Evolutionary conservation across 2,888 invertebrate genomes (phyloP).

Genomic region (Microdon myrmicae): DNA sequence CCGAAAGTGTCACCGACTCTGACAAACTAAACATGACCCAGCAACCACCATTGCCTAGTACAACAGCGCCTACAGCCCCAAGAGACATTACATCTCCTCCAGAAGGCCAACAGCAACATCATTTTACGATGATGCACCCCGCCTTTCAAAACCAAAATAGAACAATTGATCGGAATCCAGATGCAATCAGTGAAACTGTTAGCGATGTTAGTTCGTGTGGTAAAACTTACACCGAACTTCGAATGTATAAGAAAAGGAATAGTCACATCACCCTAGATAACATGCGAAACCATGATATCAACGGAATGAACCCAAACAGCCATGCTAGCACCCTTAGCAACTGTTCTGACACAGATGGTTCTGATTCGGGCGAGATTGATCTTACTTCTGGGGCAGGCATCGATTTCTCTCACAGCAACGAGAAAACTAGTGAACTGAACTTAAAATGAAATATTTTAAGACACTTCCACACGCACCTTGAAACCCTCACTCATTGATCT

Average conservation of each 20-base stretch:
- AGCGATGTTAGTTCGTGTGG: conserved; percentile 53
- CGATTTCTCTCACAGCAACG: conserved; percentile 65
- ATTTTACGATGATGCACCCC: conserved; percentile 66
- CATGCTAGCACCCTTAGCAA: conserved; percentile 56
- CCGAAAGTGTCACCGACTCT: conserved; percentile 61
- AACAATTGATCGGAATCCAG: conserved; percentile 50
- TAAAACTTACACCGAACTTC: conserved; percentile 66
- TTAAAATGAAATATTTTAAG: conserved; percentile 13
- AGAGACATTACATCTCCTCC: conserved; percentile 20
- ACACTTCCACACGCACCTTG: too few relatives aligned
- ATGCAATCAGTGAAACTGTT: conserved; percentile 5
- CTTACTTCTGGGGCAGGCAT: conserved; percentile 66
- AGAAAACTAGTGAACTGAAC: conserved; percentile 47
- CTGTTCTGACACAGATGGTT: conserved; percentile 63
- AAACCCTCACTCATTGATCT: too few relatives aligned
- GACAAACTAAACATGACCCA: conserved; percentile 52
- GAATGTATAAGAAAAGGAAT: conserved; percentile 62
- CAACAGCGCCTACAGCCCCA: conserved; percentile 27
- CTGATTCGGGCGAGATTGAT: conserved; percentile 67
- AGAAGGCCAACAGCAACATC: conserved; percentile 44
- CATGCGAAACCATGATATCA: conserved; percentile 54
- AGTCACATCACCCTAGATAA: conserved; percentile 46
- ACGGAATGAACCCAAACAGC: conserved; percentile 53
- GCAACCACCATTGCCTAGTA: conserved; percentile 49
- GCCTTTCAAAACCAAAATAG: conserved; percentile 62